phyloP scores from a whole-genome alignment of 2,797 vertebrate genomes.

The Acanthurus tractus region DNA sequence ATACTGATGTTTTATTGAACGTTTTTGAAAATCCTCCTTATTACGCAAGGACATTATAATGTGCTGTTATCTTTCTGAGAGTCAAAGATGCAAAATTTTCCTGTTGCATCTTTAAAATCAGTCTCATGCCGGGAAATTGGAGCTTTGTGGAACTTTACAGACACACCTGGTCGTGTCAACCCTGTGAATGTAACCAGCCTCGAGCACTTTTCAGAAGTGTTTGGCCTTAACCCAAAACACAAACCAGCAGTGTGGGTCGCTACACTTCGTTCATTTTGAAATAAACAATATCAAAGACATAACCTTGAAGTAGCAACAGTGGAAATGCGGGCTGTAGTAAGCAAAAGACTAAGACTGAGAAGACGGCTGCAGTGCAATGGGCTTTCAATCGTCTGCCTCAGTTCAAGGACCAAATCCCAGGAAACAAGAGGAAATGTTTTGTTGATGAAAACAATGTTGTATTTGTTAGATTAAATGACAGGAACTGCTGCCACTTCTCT shows the following conservation, averaged over 20 bases:
- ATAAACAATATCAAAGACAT: slow-evolving; percentile 75
- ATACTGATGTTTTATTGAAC: slow-evolving; percentile 38
- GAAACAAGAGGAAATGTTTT: not conserved
- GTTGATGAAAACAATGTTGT: not conserved
- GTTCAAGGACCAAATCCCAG: not conserved
- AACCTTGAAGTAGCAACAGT: slow-evolving; percentile 66
- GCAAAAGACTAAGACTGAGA: slow-evolving; percentile 7
- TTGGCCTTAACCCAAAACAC: slow-evolving; percentile 71
- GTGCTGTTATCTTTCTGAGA: not conserved
- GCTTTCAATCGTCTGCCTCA: slow-evolving; percentile 11
- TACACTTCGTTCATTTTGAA: slow-evolving; percentile 69
- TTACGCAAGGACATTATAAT: not conserved
- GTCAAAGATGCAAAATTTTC: not conserved
- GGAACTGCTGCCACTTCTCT: not conserved
- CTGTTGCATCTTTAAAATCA: not conserved
- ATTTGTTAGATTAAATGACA: not conserved
- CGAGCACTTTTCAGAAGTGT: slow-evolving; percentile 52
- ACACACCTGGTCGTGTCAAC: slow-evolving; percentile 21
- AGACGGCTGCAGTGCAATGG: slow-evolving; percentile 10
- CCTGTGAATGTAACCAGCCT: slow-evolving; percentile 61
- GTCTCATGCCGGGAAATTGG: not conserved
- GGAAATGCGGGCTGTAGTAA: slow-evolving; percentile 46
- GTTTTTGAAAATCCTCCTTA: slow-evolving; percentile 14
- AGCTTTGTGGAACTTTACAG: slow-evolving; percentile 53
- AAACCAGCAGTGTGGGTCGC: slow-evolving; percentile 62